Conservation (phyloP, 2,797 vertebrate species). For the Tolypeutes matacus region DNA sequence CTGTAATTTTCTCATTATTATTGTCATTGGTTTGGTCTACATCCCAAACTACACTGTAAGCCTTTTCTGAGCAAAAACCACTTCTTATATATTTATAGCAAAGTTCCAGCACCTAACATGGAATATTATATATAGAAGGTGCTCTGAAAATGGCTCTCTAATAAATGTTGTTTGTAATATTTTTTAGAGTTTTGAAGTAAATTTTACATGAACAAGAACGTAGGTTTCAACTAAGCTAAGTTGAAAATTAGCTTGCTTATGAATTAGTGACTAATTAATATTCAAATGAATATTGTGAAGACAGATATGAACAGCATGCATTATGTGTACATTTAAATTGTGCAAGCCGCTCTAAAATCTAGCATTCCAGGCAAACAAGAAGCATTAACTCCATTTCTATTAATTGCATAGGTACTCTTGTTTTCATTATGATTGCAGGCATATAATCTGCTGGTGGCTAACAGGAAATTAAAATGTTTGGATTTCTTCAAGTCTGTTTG, state of each 20-base stretch:
- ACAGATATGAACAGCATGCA: neutral
- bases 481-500: conserved; percentile 27
- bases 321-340: neutral
- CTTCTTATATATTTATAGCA: neutral
- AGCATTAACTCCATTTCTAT: neutral
- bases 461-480: conserved; percentile 28
- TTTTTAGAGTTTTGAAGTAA: neutral
- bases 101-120: neutral
- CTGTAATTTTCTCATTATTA: neutral
- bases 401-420: neutral
- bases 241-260: too few species aligned
- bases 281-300: neutral
- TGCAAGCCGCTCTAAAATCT: neutral
- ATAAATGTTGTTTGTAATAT: neutral
- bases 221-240: neutral
- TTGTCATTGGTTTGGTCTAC: neutral
- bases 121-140: neutral
- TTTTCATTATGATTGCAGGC: neutral
- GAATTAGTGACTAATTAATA: neutral
- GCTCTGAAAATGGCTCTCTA: neutral
- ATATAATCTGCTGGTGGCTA: conserved; percentile 3
- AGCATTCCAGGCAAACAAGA: neutral
- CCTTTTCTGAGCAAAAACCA: neutral
- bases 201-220: neutral
- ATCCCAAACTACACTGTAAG: neutral